Conservation (phyloP, 2,888 invertebrate genomes). For the Neria commutata region DNA sequence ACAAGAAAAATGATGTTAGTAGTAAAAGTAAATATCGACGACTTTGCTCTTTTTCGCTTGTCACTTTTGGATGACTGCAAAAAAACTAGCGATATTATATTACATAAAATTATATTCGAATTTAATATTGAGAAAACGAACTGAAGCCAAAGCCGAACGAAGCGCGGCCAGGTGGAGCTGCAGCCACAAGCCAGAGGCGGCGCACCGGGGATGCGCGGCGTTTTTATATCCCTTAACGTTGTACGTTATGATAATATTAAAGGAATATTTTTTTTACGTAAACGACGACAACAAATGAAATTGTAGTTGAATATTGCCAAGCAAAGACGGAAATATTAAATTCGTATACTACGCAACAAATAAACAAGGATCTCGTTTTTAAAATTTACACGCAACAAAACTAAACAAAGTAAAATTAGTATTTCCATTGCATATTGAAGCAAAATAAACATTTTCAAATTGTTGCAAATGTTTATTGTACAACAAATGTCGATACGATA, state of each 20-base stretch:
- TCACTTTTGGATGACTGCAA: not conserved
- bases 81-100: too few species aligned
- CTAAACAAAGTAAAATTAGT: conserved; percentile 1
- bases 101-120: too few species aligned
- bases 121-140: conserved; percentile 14
- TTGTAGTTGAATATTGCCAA: not conserved
- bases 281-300: too few species aligned
- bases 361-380: conserved; percentile 27
- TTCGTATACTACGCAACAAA: conserved; percentile 11
- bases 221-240: too few species aligned
- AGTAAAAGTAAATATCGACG: not conserved
- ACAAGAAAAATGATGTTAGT: not conserved
- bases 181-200: not conserved
- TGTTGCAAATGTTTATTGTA: too few species aligned
- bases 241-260: not conserved
- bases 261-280: conserved; percentile 1
- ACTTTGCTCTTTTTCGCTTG: conserved; percentile 9
- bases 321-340: not conserved
- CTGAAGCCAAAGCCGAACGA: conserved; percentile 18
- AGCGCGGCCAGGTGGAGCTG: not conserved
- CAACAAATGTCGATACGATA: too few species aligned
- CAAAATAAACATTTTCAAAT: too few species aligned
- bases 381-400: conserved; percentile 20
- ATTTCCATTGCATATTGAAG: conserved; percentile 10
- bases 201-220: too few species aligned